A percentile compares a stretch with the other conserved stretches of the same genome.
Evolutionary conservation across 2,113 vertebrate genomes (phyloP).

Genomic region (Alethe diademata): DNA sequence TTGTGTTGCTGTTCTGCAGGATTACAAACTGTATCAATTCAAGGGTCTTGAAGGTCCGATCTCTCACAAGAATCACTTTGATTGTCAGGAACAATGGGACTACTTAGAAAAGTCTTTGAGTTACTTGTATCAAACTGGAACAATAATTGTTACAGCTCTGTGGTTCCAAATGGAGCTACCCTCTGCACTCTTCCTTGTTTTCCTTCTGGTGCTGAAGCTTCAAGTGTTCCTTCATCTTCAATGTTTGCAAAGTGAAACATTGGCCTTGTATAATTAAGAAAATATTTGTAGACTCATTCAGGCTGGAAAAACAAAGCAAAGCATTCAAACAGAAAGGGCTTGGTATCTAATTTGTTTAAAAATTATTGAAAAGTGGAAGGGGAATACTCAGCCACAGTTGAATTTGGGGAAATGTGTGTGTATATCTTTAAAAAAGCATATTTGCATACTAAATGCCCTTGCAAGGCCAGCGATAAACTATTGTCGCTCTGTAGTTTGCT

Average conservation of each 20-base stretch:
- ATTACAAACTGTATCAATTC: background rate
- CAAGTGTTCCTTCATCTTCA: constrained; percentile 69
- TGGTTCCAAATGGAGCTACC: constrained; percentile 62
- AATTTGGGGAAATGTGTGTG: background rate
- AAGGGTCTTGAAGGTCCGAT: constrained; percentile 18
- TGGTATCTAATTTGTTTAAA: constrained; percentile 60
- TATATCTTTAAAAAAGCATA: background rate
- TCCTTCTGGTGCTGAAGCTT: constrained; percentile 78
- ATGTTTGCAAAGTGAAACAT: constrained; percentile 61
- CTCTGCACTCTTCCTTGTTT: constrained; percentile 61
- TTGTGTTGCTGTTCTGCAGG: constrained; percentile 49
- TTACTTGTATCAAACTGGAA: constrained; percentile 68
- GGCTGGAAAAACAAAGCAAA: constrained; percentile 53
- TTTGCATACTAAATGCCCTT: background rate
- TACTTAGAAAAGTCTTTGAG: constrained; percentile 43
- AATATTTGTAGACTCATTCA: constrained; percentile 57
- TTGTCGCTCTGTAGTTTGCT: constrained; percentile 17
- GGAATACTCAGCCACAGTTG: background rate
- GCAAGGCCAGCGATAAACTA: constrained; percentile 40
- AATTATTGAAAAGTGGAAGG: constrained; percentile 25
- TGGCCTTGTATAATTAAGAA: constrained; percentile 62
- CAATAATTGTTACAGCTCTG: constrained; percentile 54
- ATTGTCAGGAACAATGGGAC: constrained; percentile 44
- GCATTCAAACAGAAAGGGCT: constrained; percentile 25
- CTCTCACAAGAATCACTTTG: constrained; percentile 52